Evolutionary conservation across 2,888 invertebrate genomes (phyloP).

Genomic region (Drosophila mimetica): DNA sequence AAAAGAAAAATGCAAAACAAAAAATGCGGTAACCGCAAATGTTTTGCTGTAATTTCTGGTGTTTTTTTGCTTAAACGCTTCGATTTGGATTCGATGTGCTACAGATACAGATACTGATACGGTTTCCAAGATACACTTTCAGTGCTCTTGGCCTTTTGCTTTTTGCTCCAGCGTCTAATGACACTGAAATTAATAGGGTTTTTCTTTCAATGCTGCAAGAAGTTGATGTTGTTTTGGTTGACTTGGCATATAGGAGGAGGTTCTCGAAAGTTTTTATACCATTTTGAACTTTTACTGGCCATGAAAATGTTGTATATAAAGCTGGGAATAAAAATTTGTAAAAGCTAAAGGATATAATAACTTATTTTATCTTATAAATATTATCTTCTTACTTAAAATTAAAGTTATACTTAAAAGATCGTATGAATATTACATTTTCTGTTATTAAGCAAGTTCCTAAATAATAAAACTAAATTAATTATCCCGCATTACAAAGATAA

Average conservation of each 20-base stretch:
- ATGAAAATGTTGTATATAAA: slow-evolving; percentile 6
- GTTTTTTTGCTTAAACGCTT: slow-evolving; percentile 40
- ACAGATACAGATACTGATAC: slow-evolving; percentile 34
- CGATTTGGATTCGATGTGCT: slow-evolving; percentile 41
- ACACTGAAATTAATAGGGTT: slow-evolving; percentile 58
- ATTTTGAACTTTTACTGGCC: background rate
- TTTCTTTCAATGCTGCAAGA: slow-evolving; percentile 16
- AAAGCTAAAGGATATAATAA: background rate
- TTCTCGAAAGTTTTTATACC: slow-evolving; percentile 18
- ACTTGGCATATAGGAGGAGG: slow-evolving; percentile 32
- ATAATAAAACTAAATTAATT: too few relatives aligned
- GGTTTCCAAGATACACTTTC: slow-evolving; percentile 46
- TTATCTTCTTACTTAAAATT: too few relatives aligned
- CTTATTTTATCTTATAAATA: too few relatives aligned
- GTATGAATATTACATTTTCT: too few relatives aligned
- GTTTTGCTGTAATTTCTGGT: slow-evolving; percentile 47
- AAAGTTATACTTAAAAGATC: too few relatives aligned
- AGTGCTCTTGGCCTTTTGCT: slow-evolving; percentile 36
- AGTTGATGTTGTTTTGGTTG: slow-evolving; percentile 37
- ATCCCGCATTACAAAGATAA: too few relatives aligned
- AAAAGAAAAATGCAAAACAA: slow-evolving; percentile 7
- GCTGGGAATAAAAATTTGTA: background rate
- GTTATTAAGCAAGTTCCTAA: fast-evolving
- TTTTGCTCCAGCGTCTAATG: slow-evolving; percentile 52
- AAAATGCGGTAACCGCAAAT: slow-evolving; percentile 65